These are phyloP conservation scores for Byasa hedistus DNA, from an alignment of 2,888 invertebrate species.

Conservation along the genomic window DNA sequence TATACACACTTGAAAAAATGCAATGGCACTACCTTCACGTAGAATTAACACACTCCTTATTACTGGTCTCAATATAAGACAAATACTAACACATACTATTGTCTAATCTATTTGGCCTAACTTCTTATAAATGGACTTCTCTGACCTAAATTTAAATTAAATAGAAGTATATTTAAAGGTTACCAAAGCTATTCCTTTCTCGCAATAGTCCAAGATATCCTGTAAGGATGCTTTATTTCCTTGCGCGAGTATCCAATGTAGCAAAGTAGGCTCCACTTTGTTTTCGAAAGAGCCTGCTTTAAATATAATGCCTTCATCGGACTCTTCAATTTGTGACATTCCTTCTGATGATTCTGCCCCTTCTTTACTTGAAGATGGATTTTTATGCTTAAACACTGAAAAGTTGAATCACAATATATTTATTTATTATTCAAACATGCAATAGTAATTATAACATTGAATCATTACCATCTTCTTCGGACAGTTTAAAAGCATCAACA, in stretches of 20 bases:
- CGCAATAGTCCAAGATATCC: constrained; percentile 88
- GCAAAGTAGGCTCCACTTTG: constrained; percentile 81
- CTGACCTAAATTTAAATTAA: neutral
- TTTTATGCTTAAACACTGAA: constrained; percentile 64
- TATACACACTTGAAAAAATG: too few relatives aligned
- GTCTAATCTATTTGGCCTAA: too few relatives aligned
- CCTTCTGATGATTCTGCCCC: constrained; percentile 50
- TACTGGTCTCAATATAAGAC: too few relatives aligned
- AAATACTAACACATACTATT: too few relatives aligned
- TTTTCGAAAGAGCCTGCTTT: constrained; percentile 57
- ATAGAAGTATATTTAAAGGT: neutral
- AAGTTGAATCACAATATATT: constrained; percentile 15
- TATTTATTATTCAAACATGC: neutral
- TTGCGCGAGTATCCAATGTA: constrained; percentile 93
- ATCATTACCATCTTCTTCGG: constrained; percentile 71
- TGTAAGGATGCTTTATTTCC: constrained; percentile 89
- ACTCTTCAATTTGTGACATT: constrained; percentile 51
- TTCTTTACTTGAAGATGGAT: constrained; percentile 56
- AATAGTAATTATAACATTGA: neutral
- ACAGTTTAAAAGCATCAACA: constrained; percentile 69
- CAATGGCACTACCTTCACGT: too few relatives aligned
- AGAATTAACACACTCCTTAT: too few relatives aligned
- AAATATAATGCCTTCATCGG: constrained; percentile 62
- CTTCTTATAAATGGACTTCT: too few relatives aligned
- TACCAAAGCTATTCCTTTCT: constrained; percentile 86